phyloP scores from a whole-genome alignment of 2,888 invertebrate species.

The Eilema sororculum region DNA sequence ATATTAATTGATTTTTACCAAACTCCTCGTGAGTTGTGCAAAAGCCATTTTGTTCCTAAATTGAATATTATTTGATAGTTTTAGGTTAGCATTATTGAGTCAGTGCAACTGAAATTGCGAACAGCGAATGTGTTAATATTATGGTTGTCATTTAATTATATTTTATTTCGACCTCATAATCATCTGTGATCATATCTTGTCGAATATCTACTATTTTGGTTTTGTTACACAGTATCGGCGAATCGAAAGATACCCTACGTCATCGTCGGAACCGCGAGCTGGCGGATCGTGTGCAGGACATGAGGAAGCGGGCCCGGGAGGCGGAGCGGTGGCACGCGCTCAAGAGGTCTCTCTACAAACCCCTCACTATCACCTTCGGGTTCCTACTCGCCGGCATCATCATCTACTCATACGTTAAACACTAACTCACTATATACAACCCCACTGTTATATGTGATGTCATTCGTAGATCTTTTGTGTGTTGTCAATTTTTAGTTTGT shows the following conservation, averaged over 20 bases:
- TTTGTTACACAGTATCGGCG: constrained; percentile 41
- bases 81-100: neutral
- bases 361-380: constrained; percentile 90
- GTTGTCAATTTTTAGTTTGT: constrained; percentile 13
- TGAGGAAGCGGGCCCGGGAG: constrained; percentile 90
- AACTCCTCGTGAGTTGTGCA: neutral
- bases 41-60: neutral
- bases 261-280: constrained; percentile 68
- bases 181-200: neutral
- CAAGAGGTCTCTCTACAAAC: constrained; percentile 93
- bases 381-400: constrained; percentile 89
- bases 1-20: neutral
- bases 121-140: neutral
- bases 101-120: neutral
- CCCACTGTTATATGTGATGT: constrained; percentile 5
- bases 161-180: constrained; percentile 6
- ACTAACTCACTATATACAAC: constrained; percentile 55
- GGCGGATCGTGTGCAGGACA: constrained; percentile 75
- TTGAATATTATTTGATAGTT: neutral
- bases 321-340: constrained; percentile 90
- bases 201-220: neutral
- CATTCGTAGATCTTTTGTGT: constrained; percentile 18
- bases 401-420: constrained; percentile 87
- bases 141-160: neutral
- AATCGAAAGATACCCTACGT: constrained; percentile 57